Evolutionary conservation across 2,888 invertebrate species (phyloP).

Genomic region (Sicus ferrugineus): DNA sequence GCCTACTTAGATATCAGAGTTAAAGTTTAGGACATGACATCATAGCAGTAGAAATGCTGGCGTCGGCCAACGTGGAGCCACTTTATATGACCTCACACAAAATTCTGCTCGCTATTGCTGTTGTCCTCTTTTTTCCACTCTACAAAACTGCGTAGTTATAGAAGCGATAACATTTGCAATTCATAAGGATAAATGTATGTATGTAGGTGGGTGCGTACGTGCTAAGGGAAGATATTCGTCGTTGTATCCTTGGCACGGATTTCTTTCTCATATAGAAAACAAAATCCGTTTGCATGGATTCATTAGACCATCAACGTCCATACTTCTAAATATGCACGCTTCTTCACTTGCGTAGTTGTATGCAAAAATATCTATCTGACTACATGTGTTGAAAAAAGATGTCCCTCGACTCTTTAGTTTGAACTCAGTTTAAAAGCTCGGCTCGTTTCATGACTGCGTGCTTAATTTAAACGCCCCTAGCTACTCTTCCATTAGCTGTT

Average conservation of each 20-base stretch:
- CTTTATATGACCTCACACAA: neutral
- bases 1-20: neutral
- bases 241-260: slow-evolving; percentile 27
- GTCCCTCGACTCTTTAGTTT: neutral
- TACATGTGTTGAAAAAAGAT: neutral
- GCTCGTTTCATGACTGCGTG: neutral
- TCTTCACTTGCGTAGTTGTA: too few species aligned
- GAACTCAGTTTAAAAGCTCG: neutral
- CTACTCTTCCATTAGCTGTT: neutral
- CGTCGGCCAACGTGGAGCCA: slow-evolving; percentile 11
- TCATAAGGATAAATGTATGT: too few species aligned
- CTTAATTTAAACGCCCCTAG: neutral
- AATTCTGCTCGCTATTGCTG: neutral
- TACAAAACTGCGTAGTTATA: slow-evolving; percentile 25
- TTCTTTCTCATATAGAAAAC: neutral
- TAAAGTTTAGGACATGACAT: slow-evolving; percentile 11
- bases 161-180: slow-evolving; percentile 11
- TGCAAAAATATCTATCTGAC: too few species aligned
- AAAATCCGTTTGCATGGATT: neutral
- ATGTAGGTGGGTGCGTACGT: neutral
- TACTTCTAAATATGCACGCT: neutral
- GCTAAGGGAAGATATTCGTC: neutral
- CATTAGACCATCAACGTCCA: neutral
- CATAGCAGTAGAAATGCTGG: slow-evolving; percentile 8
- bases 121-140: neutral